These are phyloP conservation scores for Strigops habroptila DNA, from an alignment of 2,113 vertebrate genomes.

Conservation along the genomic window DNA sequence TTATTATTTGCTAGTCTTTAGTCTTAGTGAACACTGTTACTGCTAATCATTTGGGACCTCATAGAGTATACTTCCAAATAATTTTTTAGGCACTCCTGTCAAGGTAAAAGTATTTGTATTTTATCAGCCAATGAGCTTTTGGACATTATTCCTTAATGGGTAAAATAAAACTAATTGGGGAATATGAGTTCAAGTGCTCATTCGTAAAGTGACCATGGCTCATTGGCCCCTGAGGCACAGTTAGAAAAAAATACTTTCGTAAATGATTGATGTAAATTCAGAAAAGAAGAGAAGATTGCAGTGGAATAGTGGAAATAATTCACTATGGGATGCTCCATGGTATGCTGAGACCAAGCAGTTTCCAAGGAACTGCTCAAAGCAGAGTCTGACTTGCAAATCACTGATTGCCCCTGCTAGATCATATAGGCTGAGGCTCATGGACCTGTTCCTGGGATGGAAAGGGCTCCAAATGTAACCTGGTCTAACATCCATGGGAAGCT, in stretches of 20 bases:
- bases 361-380: not conserved
- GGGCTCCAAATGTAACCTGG: not conserved
- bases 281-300: not conserved
- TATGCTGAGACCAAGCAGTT: not conserved
- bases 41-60: conserved; percentile 21
- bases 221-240: conserved; percentile 1
- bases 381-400: not conserved
- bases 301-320: not conserved
- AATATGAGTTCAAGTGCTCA: conserved; percentile 36
- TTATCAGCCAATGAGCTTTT: conserved; percentile 20
- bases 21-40: not conserved
- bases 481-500: not conserved
- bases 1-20: conserved; percentile 52
- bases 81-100: conserved; percentile 23
- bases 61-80: conserved; percentile 1
- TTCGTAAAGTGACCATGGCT: conserved; percentile 23
- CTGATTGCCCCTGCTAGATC: not conserved
- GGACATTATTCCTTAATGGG: conserved; percentile 44
- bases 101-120: conserved; percentile 17
- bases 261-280: conserved; percentile 21
- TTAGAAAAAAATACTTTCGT: conserved; percentile 20
- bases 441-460: not conserved
- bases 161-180: conserved; percentile 60
- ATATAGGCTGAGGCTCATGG: rapidly evolving
- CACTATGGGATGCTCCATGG: not conserved